Evolutionary conservation across 2,888 invertebrate species (phyloP), one percentile per base, ranked within the genome.

Genomic region (Agapetus fuscipes): DNA sequence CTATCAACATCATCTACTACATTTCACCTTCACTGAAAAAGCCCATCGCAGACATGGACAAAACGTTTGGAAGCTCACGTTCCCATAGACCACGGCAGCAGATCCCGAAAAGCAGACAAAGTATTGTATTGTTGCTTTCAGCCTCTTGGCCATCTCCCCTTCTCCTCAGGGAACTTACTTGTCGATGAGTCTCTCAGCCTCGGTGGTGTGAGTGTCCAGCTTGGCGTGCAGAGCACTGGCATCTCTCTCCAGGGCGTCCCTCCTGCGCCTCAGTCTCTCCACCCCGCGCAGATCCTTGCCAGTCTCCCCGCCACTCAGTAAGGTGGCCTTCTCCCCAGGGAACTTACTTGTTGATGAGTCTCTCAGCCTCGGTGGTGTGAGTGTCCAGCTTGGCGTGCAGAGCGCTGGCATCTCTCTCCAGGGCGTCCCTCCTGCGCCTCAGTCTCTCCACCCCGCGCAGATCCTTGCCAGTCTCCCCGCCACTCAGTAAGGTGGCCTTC

Each of bases 361-460:
- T 60, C 4, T 67, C 62, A 0, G 86, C 88, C 38, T 83, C 83
- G 1, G 62, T 64, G 51, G 81, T 80, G 53, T 93, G 80, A 51
- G 84, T 83, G 32, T 72, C 72, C 9, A 89, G 72, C 69, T 88
- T 88, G 50, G 80, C 82, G 40, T 81, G 76, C 2, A 91, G 83
- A 0, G 89, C 88, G 1, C 80, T 77, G 63, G 94, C 90, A 58
- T 96, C 96, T 10, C 88, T 76, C 49, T 91, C 90, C 11, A 91
- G 65, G 7, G 88, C 85, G 41, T 89, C 87, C 56, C 94, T 93
- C 48, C 88, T 83, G 13, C 97, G 66, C 54, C 84, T 79, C 34
- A 95, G 62, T 20, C 85, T 78, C 56, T 93, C 87, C 1, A 95
- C 94, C 0, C 79, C 83, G 9, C 74, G 69, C 40, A 91, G 64